Evolutionary conservation across 1,140 invertebrate species (phyloP).

Genomic region (Zaprionus lachaisei): DNA sequence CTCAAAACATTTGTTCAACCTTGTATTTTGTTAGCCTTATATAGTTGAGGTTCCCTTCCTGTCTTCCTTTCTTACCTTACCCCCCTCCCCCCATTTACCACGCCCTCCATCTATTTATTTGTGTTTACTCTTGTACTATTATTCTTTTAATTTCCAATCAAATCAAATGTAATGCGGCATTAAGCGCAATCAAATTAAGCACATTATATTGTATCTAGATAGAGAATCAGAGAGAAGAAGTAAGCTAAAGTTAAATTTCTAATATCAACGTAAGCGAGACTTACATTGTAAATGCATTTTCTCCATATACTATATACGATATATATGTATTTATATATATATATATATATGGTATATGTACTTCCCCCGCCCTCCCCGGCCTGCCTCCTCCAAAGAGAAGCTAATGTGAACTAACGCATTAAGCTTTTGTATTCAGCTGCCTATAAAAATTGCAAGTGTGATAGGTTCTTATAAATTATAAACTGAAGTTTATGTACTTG

Average conservation of each 20-base stretch:
- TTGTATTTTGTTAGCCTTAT: conserved; percentile 33
- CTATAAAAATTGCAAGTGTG: conserved; percentile 7
- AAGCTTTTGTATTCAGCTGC: conserved; percentile 5
- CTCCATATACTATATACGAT: background rate
- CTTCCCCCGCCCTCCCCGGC: background rate
- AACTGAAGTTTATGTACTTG: conserved; percentile 7
- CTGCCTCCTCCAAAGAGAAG: conserved; percentile 5
- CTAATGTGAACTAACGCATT: background rate
- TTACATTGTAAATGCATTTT: conserved; percentile 4
- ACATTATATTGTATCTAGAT: background rate
- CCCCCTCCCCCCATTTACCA: background rate
- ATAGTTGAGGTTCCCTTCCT: background rate
- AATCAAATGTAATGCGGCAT: background rate
- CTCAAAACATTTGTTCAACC: conserved; percentile 40
- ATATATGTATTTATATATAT: background rate
- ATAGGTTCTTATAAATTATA: background rate
- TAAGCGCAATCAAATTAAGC: conserved; percentile 7
- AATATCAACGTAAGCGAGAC: background rate
- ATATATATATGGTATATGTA: background rate
- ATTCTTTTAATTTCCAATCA: background rate
- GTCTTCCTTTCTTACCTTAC: too few species aligned
- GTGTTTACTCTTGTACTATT: conserved; percentile 6
- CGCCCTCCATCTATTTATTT: conserved; percentile 1
- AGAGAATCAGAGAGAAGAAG: background rate
- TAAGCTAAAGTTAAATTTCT: background rate